phyloP scores from a whole-genome alignment of 2,113 vertebrate genomes.

The Seriola dumerili region DNA sequence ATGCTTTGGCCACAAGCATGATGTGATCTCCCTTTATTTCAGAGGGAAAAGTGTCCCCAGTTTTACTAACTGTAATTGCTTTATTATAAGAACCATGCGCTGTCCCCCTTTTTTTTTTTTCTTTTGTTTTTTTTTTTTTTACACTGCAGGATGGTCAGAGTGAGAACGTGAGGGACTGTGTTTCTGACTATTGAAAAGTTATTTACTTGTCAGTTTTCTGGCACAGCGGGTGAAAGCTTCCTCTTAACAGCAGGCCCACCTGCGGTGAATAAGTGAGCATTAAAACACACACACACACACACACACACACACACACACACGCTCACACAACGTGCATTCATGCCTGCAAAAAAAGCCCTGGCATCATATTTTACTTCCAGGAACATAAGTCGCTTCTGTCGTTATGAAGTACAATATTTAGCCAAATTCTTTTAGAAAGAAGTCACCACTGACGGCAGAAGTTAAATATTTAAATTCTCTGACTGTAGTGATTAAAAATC shows the following conservation, averaged over 20 bases:
- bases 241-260: conserved; percentile 82
- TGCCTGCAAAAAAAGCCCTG: background rate
- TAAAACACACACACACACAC: conserved; percentile 8
- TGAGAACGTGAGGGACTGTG: conserved; percentile 21
- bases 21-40: conserved; percentile 63
- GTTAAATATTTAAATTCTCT: conserved; percentile 1
- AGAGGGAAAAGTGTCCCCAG: conserved; percentile 40
- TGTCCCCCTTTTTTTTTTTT: background rate
- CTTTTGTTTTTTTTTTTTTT: background rate
- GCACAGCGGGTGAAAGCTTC: conserved; percentile 62
- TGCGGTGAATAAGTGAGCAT: conserved; percentile 85
- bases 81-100: conserved; percentile 69
- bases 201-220: conserved; percentile 74
- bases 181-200: conserved; percentile 45
- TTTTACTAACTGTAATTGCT: conserved; percentile 63
- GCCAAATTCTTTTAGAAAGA: conserved; percentile 16
- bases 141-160: conserved; percentile 18
- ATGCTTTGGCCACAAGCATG: conserved; percentile 54
- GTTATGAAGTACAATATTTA: conserved; percentile 1
- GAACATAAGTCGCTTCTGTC: conserved; percentile 13
- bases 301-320: background rate
- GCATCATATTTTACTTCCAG: conserved; percentile 19
- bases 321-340: too few relatives aligned
- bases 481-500: background rate
- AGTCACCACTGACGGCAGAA: conserved; percentile 8